Evolutionary conservation across 53 echinoderm and acorn worm species (phyloP), one percentile per base, ranked within the genome.

Genomic region (Echinarachnius parma): DNA sequence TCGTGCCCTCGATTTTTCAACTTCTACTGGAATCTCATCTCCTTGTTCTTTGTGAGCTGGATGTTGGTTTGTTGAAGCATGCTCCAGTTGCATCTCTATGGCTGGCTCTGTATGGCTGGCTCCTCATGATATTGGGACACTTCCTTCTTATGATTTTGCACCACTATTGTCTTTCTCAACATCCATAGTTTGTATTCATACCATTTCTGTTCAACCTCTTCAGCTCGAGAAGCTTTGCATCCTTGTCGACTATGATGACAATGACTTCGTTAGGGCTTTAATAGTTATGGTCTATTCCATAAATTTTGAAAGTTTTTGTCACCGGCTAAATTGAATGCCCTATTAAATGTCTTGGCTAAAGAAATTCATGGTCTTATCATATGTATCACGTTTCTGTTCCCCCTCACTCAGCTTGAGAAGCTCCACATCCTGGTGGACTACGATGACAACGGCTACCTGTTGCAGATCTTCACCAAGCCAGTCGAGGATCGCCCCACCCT

Each of bases 381-480:
- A 4, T 26, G 21, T 59, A 13, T 42, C 13, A 13, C 16, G 16
- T 59, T 9, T 34, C 26, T 58, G n/a, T n/a, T 15, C 4, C 18
- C 44, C 5, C 39, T 28, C 42, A 25, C 15, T 28, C 57, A 91
- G 91, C 54, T 91, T 10, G 62, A 90, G 59, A 87, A 94, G 59
- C 53, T 90, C 35, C 78, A 94, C 29, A 90, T 94, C 57, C 76
- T 94, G 47, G 64, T 94, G 19, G 94, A 94, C 45, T 94, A 83
- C 79, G 94, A 94, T 58, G 89, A 94, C 58, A 57, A 81, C 3
- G 94, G 94, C 19, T 94, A 94, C 80, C 81, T 94, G 16, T 84
- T 94, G 0, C 94, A 94, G 75, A 89, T 94, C 52, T 94, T 94
- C 78, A 84, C 84, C 50, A 89, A 90, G 65, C 90, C 94, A 3